phyloP scores from a whole-genome alignment of 2,888 invertebrate species.

The Thyatira batis region DNA sequence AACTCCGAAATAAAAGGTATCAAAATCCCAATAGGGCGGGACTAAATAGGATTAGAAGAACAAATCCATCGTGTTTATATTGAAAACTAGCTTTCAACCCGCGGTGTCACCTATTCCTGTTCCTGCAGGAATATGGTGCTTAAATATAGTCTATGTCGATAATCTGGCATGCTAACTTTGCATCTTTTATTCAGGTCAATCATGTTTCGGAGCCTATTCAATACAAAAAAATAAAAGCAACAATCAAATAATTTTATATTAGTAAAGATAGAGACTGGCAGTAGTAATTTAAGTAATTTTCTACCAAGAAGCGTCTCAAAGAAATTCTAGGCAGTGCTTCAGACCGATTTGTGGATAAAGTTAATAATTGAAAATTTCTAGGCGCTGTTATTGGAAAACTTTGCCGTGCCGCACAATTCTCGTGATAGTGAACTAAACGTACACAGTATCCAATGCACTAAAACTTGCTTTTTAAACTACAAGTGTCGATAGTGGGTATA shows the following conservation, averaged over 20 bases:
- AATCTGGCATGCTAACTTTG: too few relatives aligned
- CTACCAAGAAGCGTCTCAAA: constrained; percentile 26
- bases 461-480: constrained; percentile 37
- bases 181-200: too few relatives aligned
- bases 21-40: constrained; percentile 19
- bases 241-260: too few relatives aligned
- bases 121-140: too few relatives aligned
- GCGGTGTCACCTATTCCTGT: too few relatives aligned
- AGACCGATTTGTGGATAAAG: constrained; percentile 46
- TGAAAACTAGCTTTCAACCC: too few relatives aligned
- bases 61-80: constrained; percentile 31
- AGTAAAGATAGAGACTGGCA: constrained; percentile 12
- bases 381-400: constrained; percentile 60
- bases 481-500: not conserved
- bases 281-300: constrained; percentile 25
- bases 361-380: constrained; percentile 67
- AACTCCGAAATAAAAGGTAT: constrained; percentile 30
- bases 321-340: constrained; percentile 33
- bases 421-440: constrained; percentile 39
- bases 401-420: constrained; percentile 39
- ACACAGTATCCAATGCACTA: constrained; percentile 28
- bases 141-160: too few relatives aligned
- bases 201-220: too few relatives aligned
- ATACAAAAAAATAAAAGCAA: too few relatives aligned
- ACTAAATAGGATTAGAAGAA: constrained; percentile 38